These are phyloP conservation scores for Pipistrellus pygmaeus DNA, from an alignment of 2,797 vertebrate genomes.

Conservation along the genomic window DNA sequence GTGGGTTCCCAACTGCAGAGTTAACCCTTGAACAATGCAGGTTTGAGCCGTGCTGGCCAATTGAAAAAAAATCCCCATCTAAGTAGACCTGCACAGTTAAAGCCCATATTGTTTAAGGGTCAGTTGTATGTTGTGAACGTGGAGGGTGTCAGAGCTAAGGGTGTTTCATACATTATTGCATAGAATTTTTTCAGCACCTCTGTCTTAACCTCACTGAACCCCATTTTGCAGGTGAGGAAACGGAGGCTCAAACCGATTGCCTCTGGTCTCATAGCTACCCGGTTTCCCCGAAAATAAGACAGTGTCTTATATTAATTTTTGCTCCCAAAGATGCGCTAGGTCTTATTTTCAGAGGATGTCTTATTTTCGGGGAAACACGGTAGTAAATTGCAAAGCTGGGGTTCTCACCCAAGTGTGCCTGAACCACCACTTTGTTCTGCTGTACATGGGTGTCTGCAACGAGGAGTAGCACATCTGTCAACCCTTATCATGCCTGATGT, in stretches of 20 bases:
- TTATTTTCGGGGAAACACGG: too few species aligned
- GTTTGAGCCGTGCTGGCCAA: neutral
- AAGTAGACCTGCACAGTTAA: neutral
- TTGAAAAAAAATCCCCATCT: neutral
- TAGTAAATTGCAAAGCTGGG: neutral
- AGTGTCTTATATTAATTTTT: too few species aligned
- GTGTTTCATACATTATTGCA: neutral
- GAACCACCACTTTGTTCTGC: neutral
- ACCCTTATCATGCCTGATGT: neutral
- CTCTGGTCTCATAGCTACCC: neutral
- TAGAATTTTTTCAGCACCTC: neutral
- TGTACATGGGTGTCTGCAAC: neutral
- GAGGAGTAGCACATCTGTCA: neutral
- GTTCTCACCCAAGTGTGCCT: neutral
- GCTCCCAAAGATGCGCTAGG: too few species aligned
- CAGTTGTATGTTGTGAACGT: neutral
- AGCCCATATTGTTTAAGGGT: neutral
- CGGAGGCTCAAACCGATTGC: neutral
- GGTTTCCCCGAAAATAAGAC: too few species aligned
- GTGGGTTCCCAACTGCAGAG: too few species aligned
- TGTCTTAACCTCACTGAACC: neutral
- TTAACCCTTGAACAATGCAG: neutral
- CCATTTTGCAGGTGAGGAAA: constrained; percentile 12
- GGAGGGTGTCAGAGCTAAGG: neutral
- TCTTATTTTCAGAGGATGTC: too few species aligned